Evolutionary conservation across 1,140 invertebrate species (phyloP).

Genomic region (Lasioglossum baleicum): DNA sequence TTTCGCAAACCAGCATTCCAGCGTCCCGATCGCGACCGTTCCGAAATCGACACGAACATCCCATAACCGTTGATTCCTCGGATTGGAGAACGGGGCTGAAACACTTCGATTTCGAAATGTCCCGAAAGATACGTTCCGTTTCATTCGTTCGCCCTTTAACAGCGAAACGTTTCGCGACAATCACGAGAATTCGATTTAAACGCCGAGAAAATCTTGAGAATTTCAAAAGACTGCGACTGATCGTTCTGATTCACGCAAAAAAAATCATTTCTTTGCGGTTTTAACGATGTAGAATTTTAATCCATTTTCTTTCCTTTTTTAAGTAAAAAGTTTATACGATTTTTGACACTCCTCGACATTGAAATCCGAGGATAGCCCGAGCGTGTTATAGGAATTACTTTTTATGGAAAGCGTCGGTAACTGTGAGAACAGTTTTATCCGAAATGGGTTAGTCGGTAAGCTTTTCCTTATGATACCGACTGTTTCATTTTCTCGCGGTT

Average conservation of each 20-base stretch:
- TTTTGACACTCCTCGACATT: not conserved
- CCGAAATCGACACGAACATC: too few relatives aligned
- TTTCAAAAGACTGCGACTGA: not conserved
- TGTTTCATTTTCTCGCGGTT: too few relatives aligned
- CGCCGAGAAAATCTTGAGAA: not conserved
- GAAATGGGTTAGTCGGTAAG: not conserved
- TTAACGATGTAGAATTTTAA: not conserved
- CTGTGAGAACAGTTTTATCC: not conserved
- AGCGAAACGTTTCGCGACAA: too few relatives aligned
- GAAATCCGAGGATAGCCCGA: not conserved
- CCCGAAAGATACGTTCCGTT: not conserved
- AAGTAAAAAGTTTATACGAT: not conserved
- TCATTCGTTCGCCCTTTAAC: not conserved
- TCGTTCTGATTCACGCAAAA: not conserved
- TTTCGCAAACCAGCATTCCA: not conserved
- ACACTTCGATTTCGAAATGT: not conserved
- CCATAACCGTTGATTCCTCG: too few relatives aligned
- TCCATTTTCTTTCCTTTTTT: not conserved
- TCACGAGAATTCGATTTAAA: too few relatives aligned
- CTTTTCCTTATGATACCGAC: not conserved
- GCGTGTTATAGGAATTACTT: not conserved
- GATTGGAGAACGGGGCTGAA: too few relatives aligned
- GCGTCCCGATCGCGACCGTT: too few relatives aligned
- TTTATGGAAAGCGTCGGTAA: not conserved
- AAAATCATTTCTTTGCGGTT: not conserved